Base-by-base conservation (phyloP, 2,113 vertebrate genomes). In the Prietella phreatophila region DNA sequence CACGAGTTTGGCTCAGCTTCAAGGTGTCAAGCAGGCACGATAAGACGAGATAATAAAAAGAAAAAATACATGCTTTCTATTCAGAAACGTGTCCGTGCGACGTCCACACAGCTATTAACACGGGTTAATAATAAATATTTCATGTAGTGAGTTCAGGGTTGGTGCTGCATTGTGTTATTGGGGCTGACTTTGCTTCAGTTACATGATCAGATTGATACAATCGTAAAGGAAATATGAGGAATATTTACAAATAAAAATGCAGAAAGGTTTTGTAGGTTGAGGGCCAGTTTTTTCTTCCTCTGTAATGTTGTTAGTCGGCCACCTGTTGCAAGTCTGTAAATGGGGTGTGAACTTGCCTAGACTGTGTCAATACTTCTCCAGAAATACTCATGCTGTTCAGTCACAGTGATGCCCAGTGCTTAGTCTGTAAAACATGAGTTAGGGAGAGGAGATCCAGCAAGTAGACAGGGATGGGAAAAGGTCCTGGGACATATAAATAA, bases 251-350 rank as follows among this genome's bases (percentile, higher is more conserved):
- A 6, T 15, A 15, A 27, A n/a, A 13, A 27, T 14, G 15, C 1
- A 53, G 1, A 78, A 76, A 4, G 71, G 75, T 0, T 15, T 47
- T 78, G 25, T 1, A 11, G 5, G 25, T 76, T 27, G 5, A 76
- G 42, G 5, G 22, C 11, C 14, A 76, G 14, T 50, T 19, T 3
- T 4, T 73, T 0, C 14, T 6, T 14, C 39, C 9, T 33, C 7
- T 81, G 78, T n/a, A 30, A 27, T 30, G 55, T 33, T 14, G n/a
- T 30, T 58, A 25, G 33, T 60, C 20, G 11, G 20, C 80, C 80
- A 82, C 80, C 80, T 82, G 80, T 82, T 82, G 80, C 56, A 82
- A 39, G 80, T 82, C 80, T 82, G 80, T 82, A 82, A 25, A 33
- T 39, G 80, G 80, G 80, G 30, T 60, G 80, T 82, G 55, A 36